Evolutionary conservation across 2,888 invertebrate species (phyloP), one percentile per base, ranked within the genome.

Genomic region (Amblyjoppa proteus): DNA sequence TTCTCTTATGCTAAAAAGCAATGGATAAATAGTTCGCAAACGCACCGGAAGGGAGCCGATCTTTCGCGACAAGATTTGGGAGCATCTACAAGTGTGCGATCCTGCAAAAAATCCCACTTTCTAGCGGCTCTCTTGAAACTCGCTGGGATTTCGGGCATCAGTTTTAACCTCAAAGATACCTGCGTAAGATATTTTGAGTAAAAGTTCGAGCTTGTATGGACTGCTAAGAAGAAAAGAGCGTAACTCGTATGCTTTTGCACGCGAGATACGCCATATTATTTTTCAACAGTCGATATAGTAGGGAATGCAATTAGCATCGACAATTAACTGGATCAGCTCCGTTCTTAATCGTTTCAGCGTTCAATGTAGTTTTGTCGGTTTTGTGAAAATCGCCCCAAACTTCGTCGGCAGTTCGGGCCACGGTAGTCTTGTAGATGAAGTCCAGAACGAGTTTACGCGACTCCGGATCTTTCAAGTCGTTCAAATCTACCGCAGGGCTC

Each of bases 401-500:
- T 87, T 94, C 94, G 58, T 90, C 88, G 79, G 91, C 91, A 16
- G 92, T 91, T 83, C 90, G 91, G 74, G 91, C 88, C 88, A 90
- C 91, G 45, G 93, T 94, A 0, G 94, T 93, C 2, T 92, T 93
- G 87, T 94, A 94, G 88, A 93, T 93, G 75, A 90, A 90, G 25
- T 91, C 83, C 31, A 92, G 88, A 5, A 94, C 73, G 13, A 93
- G 74, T 64, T 92, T 89, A 53, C 94, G 89, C 89, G 93, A 92
- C 84, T 93, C 90, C 38, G 90, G 89, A 87, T 94, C 94, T 7
- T 91, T 89, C 3, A 94, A 90, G 66, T 94, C 93, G 83, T 94
- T 94, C 61, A 94, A 89, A 81, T 93, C 91, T 4, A 94, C 91
- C 13, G 93, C 94, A 1, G 94, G 94, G 3, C 93, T 91, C 88